Percentiles rank a stretch among this genome's conserved stretches.
These are phyloP conservation scores for Luperina nickerlii DNA, from an alignment of 2,888 invertebrate genomes.

Conservation along the genomic window DNA sequence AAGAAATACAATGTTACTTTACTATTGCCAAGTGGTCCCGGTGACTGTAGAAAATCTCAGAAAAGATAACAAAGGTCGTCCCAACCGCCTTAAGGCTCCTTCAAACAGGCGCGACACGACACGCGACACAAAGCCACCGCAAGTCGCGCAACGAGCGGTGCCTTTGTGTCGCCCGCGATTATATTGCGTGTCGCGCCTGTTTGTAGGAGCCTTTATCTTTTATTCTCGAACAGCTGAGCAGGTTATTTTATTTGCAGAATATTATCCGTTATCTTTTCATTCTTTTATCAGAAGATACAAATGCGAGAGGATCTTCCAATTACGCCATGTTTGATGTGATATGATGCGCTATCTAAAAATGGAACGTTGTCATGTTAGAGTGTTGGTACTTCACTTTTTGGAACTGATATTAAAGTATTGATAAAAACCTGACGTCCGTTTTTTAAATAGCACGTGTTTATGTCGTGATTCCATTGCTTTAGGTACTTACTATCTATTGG, in stretches of 20 bases:
- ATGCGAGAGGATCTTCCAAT: slow-evolving; percentile 39
- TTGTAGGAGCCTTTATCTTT: slow-evolving; percentile 16
- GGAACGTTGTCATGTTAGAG: slow-evolving; percentile 18
- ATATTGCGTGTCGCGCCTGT: too few species aligned
- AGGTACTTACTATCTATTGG: too few species aligned
- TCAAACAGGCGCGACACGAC: too few species aligned
- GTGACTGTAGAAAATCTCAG: slow-evolving; percentile 18
- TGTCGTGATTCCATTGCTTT: background rate
- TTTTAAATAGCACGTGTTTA: slow-evolving; percentile 28
- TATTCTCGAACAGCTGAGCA: slow-evolving; percentile 16
- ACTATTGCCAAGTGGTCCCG: background rate
- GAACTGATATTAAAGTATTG: slow-evolving; percentile 42
- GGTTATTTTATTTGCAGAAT: slow-evolving; percentile 39
- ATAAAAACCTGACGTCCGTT: slow-evolving; percentile 47
- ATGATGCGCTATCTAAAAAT: slow-evolving; percentile 47
- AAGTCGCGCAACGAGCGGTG: too few species aligned
- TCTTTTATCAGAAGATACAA: slow-evolving; percentile 43
- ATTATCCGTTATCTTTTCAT: slow-evolving; percentile 32
- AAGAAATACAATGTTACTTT: background rate
- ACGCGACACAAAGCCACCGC: too few species aligned
- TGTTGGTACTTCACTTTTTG: slow-evolving; percentile 43
- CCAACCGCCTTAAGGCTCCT: background rate
- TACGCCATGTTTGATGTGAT: slow-evolving; percentile 48
- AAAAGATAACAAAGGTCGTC: slow-evolving; percentile 18
- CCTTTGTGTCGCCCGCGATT: too few species aligned